Percentiles rank a stretch among this genome's conserved stretches.
phyloP scores from a whole-genome alignment of 1,140 invertebrate genomes.

The Bilobella aurantiaca region DNA sequence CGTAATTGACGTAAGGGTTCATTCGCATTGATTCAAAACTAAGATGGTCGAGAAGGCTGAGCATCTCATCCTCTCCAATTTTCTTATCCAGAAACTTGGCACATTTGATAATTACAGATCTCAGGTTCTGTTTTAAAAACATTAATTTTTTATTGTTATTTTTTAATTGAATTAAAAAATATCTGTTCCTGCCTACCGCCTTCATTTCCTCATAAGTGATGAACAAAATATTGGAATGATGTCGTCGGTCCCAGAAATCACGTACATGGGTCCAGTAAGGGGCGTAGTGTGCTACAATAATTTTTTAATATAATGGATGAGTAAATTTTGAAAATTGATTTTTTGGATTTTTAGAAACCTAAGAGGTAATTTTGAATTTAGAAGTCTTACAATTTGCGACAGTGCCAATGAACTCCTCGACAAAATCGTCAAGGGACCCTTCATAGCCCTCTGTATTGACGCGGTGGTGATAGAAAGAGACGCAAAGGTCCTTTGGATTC shows the following conservation, averaged over 20 bases:
- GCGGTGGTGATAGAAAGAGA: conserved; percentile 82
- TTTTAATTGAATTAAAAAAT: conserved; percentile 8
- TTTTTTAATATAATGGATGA: neutral
- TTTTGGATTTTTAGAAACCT: neutral
- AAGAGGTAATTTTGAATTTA: neutral
- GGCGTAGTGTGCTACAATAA: conserved; percentile 20
- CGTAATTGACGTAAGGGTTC: conserved; percentile 60
- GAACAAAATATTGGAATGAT: conserved; percentile 28
- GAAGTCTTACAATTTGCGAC: neutral
- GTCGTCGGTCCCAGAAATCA: conserved; percentile 21
- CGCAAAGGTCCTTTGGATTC: conserved; percentile 87
- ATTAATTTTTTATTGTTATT: neutral
- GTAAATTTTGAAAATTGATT: neutral
- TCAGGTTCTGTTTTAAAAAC: conserved; percentile 47
- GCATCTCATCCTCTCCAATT: conserved; percentile 53
- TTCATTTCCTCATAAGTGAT: conserved; percentile 34
- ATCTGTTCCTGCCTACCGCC: conserved; percentile 8
- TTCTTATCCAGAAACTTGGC: conserved; percentile 60
- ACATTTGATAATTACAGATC: conserved; percentile 52
- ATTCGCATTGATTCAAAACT: conserved; percentile 68
- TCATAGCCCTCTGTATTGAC: conserved; percentile 53
- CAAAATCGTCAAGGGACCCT: conserved; percentile 50
- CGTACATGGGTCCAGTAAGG: conserved; percentile 29
- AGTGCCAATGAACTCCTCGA: conserved; percentile 28
- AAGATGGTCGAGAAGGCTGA: conserved; percentile 58